These are phyloP conservation scores for Lophius americanus DNA, from an alignment of 2,797 vertebrate genomes.

Conservation along the genomic window DNA sequence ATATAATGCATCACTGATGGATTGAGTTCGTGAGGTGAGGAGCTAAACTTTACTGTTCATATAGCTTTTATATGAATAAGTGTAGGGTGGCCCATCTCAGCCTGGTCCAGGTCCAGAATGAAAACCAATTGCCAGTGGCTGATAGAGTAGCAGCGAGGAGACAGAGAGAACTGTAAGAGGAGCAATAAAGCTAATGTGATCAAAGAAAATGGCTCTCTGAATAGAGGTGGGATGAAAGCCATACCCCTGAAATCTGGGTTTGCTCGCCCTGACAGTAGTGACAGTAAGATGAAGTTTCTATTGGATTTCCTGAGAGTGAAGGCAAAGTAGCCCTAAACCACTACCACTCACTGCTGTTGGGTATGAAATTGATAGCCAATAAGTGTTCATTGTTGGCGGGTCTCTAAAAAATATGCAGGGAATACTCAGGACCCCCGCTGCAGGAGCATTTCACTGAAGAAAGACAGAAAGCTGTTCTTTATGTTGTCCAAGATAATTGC, in stretches of 20 bases:
- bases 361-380: slow-evolving; percentile 70
- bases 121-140: slow-evolving; percentile 78
- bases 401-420: background rate
- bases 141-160: slow-evolving; percentile 76
- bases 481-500: too few species aligned
- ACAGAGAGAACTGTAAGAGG: slow-evolving; percentile 76
- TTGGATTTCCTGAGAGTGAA: slow-evolving; percentile 72
- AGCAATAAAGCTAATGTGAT: slow-evolving; percentile 86
- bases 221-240: slow-evolving; percentile 80
- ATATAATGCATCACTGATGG: slow-evolving; percentile 30
- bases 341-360: slow-evolving; percentile 47
- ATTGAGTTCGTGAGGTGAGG: slow-evolving; percentile 52
- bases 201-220: slow-evolving; percentile 82
- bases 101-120: slow-evolving; percentile 71
- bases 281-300: slow-evolving; percentile 81
- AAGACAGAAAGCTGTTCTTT: too few species aligned
- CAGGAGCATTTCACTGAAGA: too few species aligned
- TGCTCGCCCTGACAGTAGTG: slow-evolving; percentile 76
- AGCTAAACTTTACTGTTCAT: slow-evolving; percentile 61
- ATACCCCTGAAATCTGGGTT: slow-evolving; percentile 76
- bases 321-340: slow-evolving; percentile 69
- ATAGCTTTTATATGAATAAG: slow-evolving; percentile 67
- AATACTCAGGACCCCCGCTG: too few species aligned
- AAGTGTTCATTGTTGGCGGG: slow-evolving; percentile 46
- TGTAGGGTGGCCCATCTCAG: slow-evolving; percentile 45